Conservation (phyloP, 2,888 invertebrate species). For the Thalpophila matura region DNA sequence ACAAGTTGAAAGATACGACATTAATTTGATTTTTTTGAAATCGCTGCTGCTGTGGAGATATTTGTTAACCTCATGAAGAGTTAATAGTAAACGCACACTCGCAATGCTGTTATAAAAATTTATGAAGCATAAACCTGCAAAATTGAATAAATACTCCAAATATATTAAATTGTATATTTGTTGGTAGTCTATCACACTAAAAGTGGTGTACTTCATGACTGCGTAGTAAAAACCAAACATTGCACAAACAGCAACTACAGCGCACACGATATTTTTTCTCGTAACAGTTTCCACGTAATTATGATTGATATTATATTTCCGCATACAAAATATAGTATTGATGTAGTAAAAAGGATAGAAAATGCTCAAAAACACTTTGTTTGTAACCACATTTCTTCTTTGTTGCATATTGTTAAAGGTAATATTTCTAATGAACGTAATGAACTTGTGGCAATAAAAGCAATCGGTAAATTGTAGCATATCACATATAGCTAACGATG, state of each 20-base stretch:
- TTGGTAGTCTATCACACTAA: background rate
- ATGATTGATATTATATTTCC: conserved; percentile 40
- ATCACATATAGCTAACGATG: background rate
- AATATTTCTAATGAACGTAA: background rate
- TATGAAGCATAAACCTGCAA: conserved; percentile 12
- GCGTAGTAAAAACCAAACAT: conserved; percentile 18
- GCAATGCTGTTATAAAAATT: conserved; percentile 32
- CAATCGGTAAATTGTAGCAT: background rate
- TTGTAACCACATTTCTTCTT: background rate
- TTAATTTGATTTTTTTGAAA: conserved; percentile 14
- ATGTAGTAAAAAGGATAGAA: conserved; percentile 41
- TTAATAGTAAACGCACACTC: conserved; percentile 27
- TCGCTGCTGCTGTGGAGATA: conserved; percentile 17
- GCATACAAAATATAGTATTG: conserved; percentile 11
- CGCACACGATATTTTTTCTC: conserved; percentile 16
- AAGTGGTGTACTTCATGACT: conserved; percentile 11
- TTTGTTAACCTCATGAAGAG: conserved; percentile 23
- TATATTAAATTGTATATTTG: conserved; percentile 37
- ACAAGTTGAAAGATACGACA: background rate
- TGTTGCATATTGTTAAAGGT: background rate
- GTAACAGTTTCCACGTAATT: conserved; percentile 30
- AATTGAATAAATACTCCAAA: conserved; percentile 24
- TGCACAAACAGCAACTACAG: background rate
- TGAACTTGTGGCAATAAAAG: background rate
- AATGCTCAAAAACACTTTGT: conserved; percentile 26